These are phyloP conservation scores for Platycheirus rosarum DNA, from an alignment of 2,888 invertebrate genomes.

Conservation along the genomic window DNA sequence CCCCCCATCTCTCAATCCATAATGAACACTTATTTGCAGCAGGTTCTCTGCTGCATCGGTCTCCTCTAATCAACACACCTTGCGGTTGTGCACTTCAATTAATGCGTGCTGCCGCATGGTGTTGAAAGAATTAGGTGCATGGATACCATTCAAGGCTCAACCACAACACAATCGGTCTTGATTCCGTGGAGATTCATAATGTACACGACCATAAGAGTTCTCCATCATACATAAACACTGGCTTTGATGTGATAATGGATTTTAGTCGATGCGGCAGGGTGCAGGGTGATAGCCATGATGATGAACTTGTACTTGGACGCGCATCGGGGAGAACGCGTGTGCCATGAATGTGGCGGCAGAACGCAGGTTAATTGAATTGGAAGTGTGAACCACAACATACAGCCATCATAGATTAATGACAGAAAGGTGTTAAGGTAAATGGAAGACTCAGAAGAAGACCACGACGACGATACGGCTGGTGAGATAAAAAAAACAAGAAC, in stretches of 20 bases:
- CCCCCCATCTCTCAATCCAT: slow-evolving; percentile 7
- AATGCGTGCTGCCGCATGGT: slow-evolving; percentile 42
- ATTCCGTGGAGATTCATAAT: slow-evolving; percentile 48
- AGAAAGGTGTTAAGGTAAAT: slow-evolving; percentile 72
- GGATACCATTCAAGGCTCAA: slow-evolving; percentile 60
- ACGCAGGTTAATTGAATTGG: slow-evolving; percentile 62
- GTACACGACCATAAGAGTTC: slow-evolving; percentile 28
- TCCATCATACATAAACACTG: slow-evolving; percentile 5
- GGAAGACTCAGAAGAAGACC: slow-evolving; percentile 28
- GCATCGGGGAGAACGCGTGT: slow-evolving; percentile 43
- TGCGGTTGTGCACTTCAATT: slow-evolving; percentile 49
- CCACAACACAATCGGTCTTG: slow-evolving; percentile 60
- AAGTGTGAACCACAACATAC: slow-evolving; percentile 65
- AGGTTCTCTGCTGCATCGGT: not conserved
- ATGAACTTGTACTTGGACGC: slow-evolving; percentile 48
- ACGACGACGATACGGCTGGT: slow-evolving; percentile 31
- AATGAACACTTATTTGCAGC: slow-evolving; percentile 4
- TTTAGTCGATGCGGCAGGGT: slow-evolving; percentile 11
- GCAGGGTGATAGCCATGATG: slow-evolving; percentile 25
- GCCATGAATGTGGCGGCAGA: slow-evolving; percentile 52
- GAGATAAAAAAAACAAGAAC: slow-evolving; percentile 2
- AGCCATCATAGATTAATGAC: slow-evolving; percentile 65
- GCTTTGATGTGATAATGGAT: slow-evolving; percentile 65
- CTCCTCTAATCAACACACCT: slow-evolving; percentile 27
- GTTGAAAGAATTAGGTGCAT: slow-evolving; percentile 62